Base-by-base conservation (phyloP, 2,797 vertebrate species). In the Denticeps clupeoides region DNA sequence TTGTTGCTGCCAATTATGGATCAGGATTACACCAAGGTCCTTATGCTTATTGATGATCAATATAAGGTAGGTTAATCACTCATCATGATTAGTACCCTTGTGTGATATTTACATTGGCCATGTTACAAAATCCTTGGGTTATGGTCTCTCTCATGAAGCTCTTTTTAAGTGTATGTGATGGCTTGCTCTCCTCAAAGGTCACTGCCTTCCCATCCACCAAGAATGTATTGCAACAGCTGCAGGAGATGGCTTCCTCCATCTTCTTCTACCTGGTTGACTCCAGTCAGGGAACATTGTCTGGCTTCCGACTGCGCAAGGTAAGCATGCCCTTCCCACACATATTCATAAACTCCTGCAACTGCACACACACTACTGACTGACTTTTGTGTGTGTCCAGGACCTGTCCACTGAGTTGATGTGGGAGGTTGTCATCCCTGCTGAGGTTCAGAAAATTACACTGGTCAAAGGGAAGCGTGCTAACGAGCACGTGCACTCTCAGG, bases 401-500 rank as follows among this genome's bases (percentile, higher is more conserved):
- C 78, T 97, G 61, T 86, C 83, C 1, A 91, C 92, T 0, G 91
- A 97, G 57, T 77, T 88, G 64, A 92, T 85, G 9, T 99, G 95
- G 94, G 91, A 95, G 66, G 81, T 97, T 43, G 49, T 82, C 22
- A 77, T 99, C 9, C 88, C 93, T 2, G 53, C 79, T 0, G 95
- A 98, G 16, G 74, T 89, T 0, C 95, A 99, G 79, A 88, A 54
- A 57, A 89, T 99, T 0, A 84, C 93, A 40, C 60, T 63, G 0
- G 87, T 96, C 58, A 93, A 90, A 71, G 94, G 92, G 42, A 98
- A 97, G 59, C 82, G 88, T 32, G 78, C 85, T 53, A 95, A 84
- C 0, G 95, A 99, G 68, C 94, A 98, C 0, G 95, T 99, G 12
- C 95, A 99, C 60, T 99, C 95, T 0, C 95, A 98, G 70, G 95